phyloP scores from a whole-genome alignment of 2,113 vertebrate genomes.

The Bujurquina vittata region DNA sequence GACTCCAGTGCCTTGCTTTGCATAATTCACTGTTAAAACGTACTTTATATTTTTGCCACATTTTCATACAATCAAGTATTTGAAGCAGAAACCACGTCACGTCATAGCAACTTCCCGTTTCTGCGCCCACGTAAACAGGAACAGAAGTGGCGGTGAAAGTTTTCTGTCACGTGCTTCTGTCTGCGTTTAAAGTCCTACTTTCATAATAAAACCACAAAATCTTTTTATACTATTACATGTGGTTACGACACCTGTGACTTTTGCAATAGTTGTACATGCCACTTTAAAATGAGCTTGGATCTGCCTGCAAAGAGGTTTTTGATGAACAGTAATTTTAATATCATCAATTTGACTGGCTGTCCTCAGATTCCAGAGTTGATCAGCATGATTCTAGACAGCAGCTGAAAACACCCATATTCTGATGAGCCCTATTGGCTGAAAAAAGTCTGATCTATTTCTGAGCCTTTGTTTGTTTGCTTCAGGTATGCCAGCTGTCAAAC shows the following conservation, averaged over 20 bases:
- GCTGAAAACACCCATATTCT: background rate
- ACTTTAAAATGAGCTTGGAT: background rate
- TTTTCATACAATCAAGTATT: background rate
- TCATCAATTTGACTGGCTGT: background rate
- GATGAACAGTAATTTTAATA: background rate
- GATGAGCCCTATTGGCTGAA: background rate
- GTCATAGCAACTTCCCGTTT: background rate
- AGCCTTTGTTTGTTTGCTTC: constrained; percentile 10
- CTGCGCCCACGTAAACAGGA: background rate
- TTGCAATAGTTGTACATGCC: background rate
- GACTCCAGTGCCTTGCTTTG: background rate
- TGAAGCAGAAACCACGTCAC: background rate
- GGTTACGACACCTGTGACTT: constrained; percentile 15
- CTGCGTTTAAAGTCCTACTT: constrained; percentile 2
- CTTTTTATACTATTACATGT: background rate
- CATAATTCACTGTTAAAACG: background rate
- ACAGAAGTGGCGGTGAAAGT: background rate
- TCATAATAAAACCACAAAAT: background rate
- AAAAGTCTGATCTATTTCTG: constrained; percentile 1
- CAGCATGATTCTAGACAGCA: background rate
- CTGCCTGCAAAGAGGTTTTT: background rate
- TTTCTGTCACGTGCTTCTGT: background rate
- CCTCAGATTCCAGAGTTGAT: background rate
- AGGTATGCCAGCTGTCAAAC: constrained; percentile 6
- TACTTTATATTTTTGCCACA: background rate